Base-by-base conservation (phyloP, 1,140 invertebrate species). In the Rhopalosiphum maidis region DNA sequence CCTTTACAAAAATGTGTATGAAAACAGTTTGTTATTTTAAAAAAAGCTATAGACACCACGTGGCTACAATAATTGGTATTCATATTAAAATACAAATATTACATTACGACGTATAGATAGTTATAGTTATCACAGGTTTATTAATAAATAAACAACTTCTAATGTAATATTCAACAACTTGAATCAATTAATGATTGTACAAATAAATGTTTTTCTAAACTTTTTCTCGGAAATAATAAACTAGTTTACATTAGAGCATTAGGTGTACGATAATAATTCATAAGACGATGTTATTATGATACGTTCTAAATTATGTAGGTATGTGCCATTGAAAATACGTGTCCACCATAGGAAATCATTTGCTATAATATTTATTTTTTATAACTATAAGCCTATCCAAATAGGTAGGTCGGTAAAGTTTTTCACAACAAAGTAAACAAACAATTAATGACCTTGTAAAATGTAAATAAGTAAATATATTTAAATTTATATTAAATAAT, bases 121-220 rank as follows among this genome's bases (percentile, higher is more conserved):
- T 60, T 60, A 25, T n/a, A 77, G 15, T 77, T 77, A n/a, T n/a
- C 60, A n/a, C 15, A 35, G 30, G 15, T n/a, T 15, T 15, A 77
- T n/a, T 77, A n/a, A 35, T 77, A 77, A 77, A 77, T 77, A 77
- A 77, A 77, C n/a, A 35, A n/a, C 60, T 77, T n/a, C n/a, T n/a
- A 77, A 77, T 77, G 15, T n/a, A 77, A n/a, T 77, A 77, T n/a
- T 86, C 5, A 86, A 86, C 25, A 30, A 86, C 43, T 30, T 46
- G 41, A 15, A 43, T 46, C 60, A 77, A 77, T 68, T 68, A 68
- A n/a, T 86, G 25, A 43, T 86, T 46, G 1, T 30, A 46, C 43
- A 46, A 46, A 46, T 86, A 46, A 46, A 46, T 11, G 6, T 86
- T 41, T 86, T 86, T 46, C 25, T 86, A 86, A 46, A 25, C 25